Evolutionary conservation across 1,140 invertebrate genomes (phyloP).

Genomic region (Papilio machaon): DNA sequence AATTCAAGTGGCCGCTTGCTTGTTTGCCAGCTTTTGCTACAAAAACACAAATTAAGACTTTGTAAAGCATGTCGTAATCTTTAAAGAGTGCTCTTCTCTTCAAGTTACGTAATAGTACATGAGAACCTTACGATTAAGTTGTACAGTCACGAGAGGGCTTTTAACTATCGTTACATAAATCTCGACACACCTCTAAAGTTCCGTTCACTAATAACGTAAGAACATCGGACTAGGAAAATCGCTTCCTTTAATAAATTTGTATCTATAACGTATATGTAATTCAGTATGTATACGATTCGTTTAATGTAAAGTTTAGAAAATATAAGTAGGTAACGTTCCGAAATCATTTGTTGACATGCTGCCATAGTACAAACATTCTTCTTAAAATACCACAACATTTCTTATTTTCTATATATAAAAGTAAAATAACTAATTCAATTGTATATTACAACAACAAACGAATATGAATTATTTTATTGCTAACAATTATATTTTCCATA

Average conservation of each 20-base stretch:
- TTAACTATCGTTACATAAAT: conserved; percentile 20
- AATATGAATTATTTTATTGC: not conserved
- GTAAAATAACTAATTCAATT: not conserved
- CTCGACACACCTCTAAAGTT: conserved; percentile 8
- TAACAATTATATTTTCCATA: not conserved
- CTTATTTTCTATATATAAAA: not conserved
- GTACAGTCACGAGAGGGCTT: conserved; percentile 17
- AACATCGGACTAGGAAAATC: conserved; percentile 12
- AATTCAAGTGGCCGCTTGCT: no score
- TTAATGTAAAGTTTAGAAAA: no score
- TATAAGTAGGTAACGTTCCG: no score
- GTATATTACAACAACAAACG: not conserved
- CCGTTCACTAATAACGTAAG: not conserved
- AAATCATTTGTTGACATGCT: no score
- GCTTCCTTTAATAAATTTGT: not conserved
- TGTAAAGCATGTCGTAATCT: not conserved
- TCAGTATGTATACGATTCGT: not conserved
- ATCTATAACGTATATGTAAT: not conserved
- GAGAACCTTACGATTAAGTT: conserved; percentile 22
- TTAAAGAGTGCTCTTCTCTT: not conserved
- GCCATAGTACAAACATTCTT: not conserved
- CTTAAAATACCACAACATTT: not conserved
- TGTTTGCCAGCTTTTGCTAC: not conserved
- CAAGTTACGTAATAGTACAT: conserved; percentile 1
- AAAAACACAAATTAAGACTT: not conserved